Conservation (phyloP, 2,888 invertebrate genomes). For the Theretra japonica region DNA sequence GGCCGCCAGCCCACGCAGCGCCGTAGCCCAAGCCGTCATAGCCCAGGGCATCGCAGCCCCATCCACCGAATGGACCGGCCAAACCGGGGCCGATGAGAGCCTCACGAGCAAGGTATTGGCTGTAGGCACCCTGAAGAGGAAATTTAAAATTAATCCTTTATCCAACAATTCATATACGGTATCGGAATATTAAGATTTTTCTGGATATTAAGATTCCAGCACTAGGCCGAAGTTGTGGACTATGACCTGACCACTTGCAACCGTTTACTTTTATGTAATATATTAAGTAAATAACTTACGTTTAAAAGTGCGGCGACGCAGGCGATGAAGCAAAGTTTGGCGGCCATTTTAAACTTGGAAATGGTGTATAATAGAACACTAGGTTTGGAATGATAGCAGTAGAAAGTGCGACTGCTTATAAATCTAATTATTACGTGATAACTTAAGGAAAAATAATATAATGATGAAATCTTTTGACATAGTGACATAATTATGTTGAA, state of each 20-base stretch:
- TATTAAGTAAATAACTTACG: conserved; percentile 1
- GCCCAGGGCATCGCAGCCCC: conserved; percentile 24
- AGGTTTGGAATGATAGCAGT: conserved; percentile 24
- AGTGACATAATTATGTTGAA: conserved; percentile 13
- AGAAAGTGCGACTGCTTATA: background rate
- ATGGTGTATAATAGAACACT: background rate
- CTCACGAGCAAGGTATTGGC: conserved; percentile 32
- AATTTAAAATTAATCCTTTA: background rate
- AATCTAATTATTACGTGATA: conserved; percentile 21
- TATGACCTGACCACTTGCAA: no score
- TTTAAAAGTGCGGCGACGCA: conserved; percentile 12
- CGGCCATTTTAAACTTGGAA: conserved; percentile 12
- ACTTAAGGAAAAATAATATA: background rate
- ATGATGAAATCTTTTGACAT: background rate
- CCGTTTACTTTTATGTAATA: no score
- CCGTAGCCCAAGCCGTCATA: conserved; percentile 17
- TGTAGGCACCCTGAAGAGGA: conserved; percentile 28
- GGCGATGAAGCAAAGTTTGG: conserved; percentile 8
- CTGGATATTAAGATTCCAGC: no score
- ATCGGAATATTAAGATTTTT: background rate
- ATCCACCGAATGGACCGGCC: conserved; percentile 25
- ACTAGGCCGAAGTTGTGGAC: background rate
- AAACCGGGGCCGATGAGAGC: conserved; percentile 23
- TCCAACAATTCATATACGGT: background rate
- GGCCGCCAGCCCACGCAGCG: conserved; percentile 12